Conservation (phyloP, 2,113 vertebrate species). For the Erpornis zantholeuca region DNA sequence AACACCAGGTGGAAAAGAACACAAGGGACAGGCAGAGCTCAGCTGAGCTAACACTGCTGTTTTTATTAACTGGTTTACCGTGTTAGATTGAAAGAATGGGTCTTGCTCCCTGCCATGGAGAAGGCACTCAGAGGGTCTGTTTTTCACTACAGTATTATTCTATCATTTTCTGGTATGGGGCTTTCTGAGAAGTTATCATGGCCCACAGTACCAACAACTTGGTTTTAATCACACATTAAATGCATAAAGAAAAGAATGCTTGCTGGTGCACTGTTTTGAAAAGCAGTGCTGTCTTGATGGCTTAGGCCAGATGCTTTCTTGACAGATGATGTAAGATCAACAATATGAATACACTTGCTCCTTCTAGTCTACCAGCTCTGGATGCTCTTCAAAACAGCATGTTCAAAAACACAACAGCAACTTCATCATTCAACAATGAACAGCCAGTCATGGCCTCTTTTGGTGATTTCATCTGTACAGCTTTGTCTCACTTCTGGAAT, state of each 20-base stretch:
- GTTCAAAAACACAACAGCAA: neutral
- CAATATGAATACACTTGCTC: neutral
- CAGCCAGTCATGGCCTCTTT: neutral
- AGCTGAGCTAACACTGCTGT: neutral
- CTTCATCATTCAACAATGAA: neutral
- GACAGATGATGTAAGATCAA: neutral
- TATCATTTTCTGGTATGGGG: neutral
- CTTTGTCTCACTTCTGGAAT: neutral
- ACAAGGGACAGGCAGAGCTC: neutral
- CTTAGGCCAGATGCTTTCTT: neutral
- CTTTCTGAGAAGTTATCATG: neutral
- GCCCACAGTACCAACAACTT: neutral
- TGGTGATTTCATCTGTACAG: neutral
- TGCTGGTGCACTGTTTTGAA: neutral
- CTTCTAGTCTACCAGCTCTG: neutral
- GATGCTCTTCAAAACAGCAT: neutral
- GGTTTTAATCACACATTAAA: neutral
- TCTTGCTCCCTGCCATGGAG: neutral
- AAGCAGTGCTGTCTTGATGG: neutral
- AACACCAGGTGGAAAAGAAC: neutral
- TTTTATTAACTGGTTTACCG: neutral
- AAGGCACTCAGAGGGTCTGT: neutral
- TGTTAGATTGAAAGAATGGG: fast-evolving
- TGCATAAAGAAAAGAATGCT: neutral
- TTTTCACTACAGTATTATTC: neutral